phyloP scores from a whole-genome alignment of 2,113 vertebrate species.

The Sylvietta virens region DNA sequence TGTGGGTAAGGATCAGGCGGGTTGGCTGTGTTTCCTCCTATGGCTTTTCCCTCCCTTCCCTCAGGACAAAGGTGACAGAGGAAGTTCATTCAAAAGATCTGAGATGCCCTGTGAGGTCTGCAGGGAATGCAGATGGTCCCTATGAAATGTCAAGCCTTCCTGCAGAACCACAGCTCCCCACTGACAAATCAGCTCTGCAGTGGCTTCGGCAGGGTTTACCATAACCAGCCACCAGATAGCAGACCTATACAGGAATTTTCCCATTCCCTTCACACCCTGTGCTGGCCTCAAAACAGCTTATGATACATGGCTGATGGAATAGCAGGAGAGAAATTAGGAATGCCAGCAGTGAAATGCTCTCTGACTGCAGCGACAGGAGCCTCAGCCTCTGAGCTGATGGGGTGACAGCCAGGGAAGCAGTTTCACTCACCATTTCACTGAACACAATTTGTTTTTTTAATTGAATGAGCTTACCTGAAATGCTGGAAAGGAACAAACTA shows the following conservation, averaged over 20 bases:
- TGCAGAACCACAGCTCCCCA: neutral
- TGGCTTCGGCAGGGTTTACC: neutral
- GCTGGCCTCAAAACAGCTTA: neutral
- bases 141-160: neutral
- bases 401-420: neutral
- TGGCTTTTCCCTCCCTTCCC: neutral
- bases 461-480: neutral
- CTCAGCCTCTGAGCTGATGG: neutral
- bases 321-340: neutral
- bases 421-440: neutral
- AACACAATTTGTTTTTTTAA: neutral
- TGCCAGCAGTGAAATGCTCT: neutral
- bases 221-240: neutral
- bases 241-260: neutral
- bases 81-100: neutral
- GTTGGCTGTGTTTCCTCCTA: neutral
- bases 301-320: neutral
- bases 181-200: neutral
- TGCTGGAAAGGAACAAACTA: neutral
- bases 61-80: neutral
- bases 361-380: neutral
- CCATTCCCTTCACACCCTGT: neutral
- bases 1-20: rapidly evolving
- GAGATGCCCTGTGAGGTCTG: neutral
- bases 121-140: neutral